Base-by-base conservation (phyloP, 1,140 invertebrate species). In the Lepidurus apus region DNA sequence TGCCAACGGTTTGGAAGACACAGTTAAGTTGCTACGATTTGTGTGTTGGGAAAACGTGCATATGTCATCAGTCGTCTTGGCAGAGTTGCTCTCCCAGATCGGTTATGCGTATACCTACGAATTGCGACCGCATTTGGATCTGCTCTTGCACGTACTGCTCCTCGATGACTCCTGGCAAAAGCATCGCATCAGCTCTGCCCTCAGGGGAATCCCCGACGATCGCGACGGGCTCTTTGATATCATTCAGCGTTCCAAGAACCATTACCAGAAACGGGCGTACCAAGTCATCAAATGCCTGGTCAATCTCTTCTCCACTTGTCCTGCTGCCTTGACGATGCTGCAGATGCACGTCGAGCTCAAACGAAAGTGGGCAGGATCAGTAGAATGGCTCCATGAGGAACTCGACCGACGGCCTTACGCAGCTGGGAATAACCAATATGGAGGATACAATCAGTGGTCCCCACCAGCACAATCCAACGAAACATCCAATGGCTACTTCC, bases 211-310 rank as follows among this genome's bases (percentile, higher is more conserved):
- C 74, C 93, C 92, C 2, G 95, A 97, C 80, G 95, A 98, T 82
- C 88, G 94, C 26, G 95, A 97, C 84, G 96, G 96, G 1, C 86
- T 98, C 43, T 91, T 98, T 83, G 96, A 98, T 82, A 98, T 93
- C 74, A 97, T 98, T 83, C 89, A 92, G 81, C 90, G 93, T 79
- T 93, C 93, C 43, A 97, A 97, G 84, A 94, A 92, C 81, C 95
- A 97, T 86, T 97, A 98, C 85, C 96, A 98, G 85, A 98, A 98
- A 86, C 87, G 96, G 81, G 95, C 95, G 45, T 98, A 98, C 86
- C 95, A 97, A 84, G 98, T 96, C 85, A 96, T 98, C 45, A 98
- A 98, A 86, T 95, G 95, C 84, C 89, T 98, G 87, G 96, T 97
- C 34, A 90, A 91, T 78, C 87, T 98, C 42, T 97, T 98, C 86